Base-by-base conservation (phyloP, 2,113 vertebrate genomes). In the Pollachius pollachius region DNA sequence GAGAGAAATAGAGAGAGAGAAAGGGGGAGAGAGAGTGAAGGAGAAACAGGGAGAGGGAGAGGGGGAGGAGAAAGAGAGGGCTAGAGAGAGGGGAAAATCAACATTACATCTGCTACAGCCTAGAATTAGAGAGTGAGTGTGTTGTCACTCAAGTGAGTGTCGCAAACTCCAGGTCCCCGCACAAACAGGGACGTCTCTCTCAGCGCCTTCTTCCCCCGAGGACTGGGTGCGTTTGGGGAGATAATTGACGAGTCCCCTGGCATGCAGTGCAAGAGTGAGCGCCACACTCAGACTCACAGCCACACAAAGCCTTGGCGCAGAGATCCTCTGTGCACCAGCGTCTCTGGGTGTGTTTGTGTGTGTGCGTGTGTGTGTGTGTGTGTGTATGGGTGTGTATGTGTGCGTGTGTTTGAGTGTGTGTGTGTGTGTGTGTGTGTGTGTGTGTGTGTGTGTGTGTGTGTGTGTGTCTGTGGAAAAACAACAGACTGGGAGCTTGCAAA, bases 191-290 rank as follows among this genome's bases (percentile, higher is more conserved):
- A 90, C 76, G 88, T 85, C 89, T 88, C 84, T 79, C 84, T 85
- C 85, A 79, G 76, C 78, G 78, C 84, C 85, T 81, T 82, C 85
- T 80, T 82, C 86, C 89, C 89, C 86, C 48, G 80, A 90, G 89
- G 87, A 91, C 89, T 84, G 75, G 85, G 77, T 88, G 84, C 85
- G 80, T 92, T 89, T 88, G 89, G 87, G 89, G 87, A 91, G 90
- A 91, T 91, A 92, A 92, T 92, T 92, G 89, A 91, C 87, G 88
- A 91, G 91, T 92, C 89, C 89, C 88, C 74, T 88, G 89, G 88
- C 87, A 86, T 82, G 88, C 76, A 86, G 77, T 63, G 73, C 81
- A 76, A 66, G 81, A 87, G 73, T 61, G 78, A 88, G 78, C 79
- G 61, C 83, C 80, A 83, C 84, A 84, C 81, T 84, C 82, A 68